phyloP scores from a whole-genome alignment of 2,113 vertebrate genomes.

The Ameiurus melas region DNA sequence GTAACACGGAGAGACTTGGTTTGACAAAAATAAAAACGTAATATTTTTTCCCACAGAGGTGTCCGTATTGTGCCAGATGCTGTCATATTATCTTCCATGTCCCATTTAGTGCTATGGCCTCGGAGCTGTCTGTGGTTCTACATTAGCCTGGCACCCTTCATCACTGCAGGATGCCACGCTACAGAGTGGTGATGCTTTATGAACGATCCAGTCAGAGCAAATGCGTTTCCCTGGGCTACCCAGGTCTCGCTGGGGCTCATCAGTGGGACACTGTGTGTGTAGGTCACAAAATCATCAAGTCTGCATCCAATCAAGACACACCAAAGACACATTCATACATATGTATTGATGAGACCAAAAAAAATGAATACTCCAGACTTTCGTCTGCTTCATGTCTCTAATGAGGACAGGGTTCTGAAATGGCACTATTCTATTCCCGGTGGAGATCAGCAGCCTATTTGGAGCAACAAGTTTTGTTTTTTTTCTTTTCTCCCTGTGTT shows the following conservation, averaged over 20 bases:
- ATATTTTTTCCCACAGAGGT: not conserved
- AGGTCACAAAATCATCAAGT: conserved; percentile 43
- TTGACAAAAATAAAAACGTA: conserved; percentile 16
- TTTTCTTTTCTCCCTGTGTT: not conserved
- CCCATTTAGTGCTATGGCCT: not conserved
- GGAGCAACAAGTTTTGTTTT: conserved; percentile 4
- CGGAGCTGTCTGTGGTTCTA: conserved; percentile 24
- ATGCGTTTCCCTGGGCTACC: not conserved
- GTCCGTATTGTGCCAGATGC: conserved; percentile 2
- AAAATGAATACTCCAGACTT: conserved; percentile 22
- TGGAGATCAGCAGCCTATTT: conserved; percentile 42
- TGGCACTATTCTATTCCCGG: conserved; percentile 32
- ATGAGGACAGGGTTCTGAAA: conserved; percentile 42
- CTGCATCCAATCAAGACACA: conserved; percentile 41
- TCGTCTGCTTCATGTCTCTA: conserved; percentile 37
- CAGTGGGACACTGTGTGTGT: conserved; percentile 36
- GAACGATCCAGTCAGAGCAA: conserved; percentile 37
- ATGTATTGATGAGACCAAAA: conserved; percentile 18
- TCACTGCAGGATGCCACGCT: not conserved
- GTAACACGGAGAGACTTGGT: not conserved
- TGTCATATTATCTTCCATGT: not conserved
- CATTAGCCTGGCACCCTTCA: conserved; percentile 15
- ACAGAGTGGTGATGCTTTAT: conserved; percentile 34
- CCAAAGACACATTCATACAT: conserved; percentile 36
- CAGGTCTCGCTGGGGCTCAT: conserved; percentile 36